Evolutionary conservation across 1,140 invertebrate species (phyloP).

Genomic region (Megalopta genalis): DNA sequence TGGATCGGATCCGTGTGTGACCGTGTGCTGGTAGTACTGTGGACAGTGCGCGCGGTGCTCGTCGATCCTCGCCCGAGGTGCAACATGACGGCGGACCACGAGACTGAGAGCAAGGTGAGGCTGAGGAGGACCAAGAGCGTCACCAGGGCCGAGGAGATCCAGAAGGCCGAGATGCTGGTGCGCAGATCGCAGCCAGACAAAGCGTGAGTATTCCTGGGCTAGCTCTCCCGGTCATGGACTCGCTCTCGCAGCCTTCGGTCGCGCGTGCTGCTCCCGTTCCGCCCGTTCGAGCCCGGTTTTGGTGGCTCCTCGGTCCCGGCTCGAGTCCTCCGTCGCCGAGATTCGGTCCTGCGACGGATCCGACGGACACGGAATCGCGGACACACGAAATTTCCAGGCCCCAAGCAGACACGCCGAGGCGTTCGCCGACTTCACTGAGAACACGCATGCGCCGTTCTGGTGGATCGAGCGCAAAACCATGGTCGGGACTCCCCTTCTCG

Average conservation of each 20-base stretch:
- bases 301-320: too few species aligned
- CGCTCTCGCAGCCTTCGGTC: neutral
- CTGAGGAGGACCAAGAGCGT: slow-evolving; percentile 91
- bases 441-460: slow-evolving; percentile 44
- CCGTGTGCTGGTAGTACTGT: neutral
- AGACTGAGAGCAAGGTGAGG: slow-evolving; percentile 77
- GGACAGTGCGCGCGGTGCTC: slow-evolving; percentile 20
- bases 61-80: neutral
- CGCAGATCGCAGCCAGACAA: slow-evolving; percentile 91
- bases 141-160: slow-evolving; percentile 92
- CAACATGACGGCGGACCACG: slow-evolving; percentile 66
- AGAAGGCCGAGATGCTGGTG: slow-evolving; percentile 88
- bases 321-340: too few species aligned
- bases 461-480: slow-evolving; percentile 12
- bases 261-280: neutral
- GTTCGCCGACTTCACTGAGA: neutral
- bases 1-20: too few species aligned
- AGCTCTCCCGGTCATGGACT: neutral
- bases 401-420: slow-evolving; percentile 14
- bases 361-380: neutral
- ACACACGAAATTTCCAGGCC: slow-evolving; percentile 37
- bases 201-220: slow-evolving; percentile 85
- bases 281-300: too few species aligned
- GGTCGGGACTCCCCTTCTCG: neutral
- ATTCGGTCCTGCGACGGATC: too few species aligned